phyloP scores from a whole-genome alignment of 1,140 invertebrate genomes.

The Dryas iulia region DNA sequence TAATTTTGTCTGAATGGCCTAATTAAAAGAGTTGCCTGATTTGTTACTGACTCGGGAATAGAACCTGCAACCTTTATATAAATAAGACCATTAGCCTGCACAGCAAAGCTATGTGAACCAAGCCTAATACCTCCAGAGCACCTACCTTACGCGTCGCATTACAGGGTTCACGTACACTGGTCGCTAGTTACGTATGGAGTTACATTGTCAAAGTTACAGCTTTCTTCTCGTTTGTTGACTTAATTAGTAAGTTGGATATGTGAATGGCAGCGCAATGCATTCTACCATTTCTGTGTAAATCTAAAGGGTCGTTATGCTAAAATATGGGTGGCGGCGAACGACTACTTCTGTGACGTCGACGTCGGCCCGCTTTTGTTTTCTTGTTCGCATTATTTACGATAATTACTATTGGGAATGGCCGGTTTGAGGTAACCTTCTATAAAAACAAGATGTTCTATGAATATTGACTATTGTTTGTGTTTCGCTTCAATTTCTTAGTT shows the following conservation, averaged over 20 bases:
- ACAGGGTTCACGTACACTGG: constrained; percentile 29
- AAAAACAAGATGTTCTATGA: background rate
- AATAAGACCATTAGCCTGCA: background rate
- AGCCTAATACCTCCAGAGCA: background rate
- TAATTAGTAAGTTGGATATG: constrained; percentile 79
- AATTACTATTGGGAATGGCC: constrained; percentile 21
- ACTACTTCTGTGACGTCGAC: constrained; percentile 23
- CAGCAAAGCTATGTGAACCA: background rate
- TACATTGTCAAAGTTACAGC: constrained; percentile 77
- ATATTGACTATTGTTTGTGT: background rate
- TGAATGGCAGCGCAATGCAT: constrained; percentile 77
- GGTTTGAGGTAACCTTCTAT: constrained; percentile 7
- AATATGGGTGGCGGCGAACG: constrained; percentile 54
- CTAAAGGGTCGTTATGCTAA: constrained; percentile 68
- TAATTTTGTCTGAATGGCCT: too few relatives aligned
- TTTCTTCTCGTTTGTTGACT: constrained; percentile 74
- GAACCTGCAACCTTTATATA: too few relatives aligned
- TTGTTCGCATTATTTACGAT: constrained; percentile 29
- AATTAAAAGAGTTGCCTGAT: too few relatives aligned
- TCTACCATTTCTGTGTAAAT: constrained; percentile 60
- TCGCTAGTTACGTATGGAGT: constrained; percentile 66
- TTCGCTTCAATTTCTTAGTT: background rate
- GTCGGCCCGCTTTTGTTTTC: constrained; percentile 24
- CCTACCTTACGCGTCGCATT: background rate
- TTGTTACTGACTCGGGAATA: too few relatives aligned